These are phyloP conservation scores for Prionailurus bengalensis DNA, from an alignment of 2,113 vertebrate genomes.

Conservation along the genomic window DNA sequence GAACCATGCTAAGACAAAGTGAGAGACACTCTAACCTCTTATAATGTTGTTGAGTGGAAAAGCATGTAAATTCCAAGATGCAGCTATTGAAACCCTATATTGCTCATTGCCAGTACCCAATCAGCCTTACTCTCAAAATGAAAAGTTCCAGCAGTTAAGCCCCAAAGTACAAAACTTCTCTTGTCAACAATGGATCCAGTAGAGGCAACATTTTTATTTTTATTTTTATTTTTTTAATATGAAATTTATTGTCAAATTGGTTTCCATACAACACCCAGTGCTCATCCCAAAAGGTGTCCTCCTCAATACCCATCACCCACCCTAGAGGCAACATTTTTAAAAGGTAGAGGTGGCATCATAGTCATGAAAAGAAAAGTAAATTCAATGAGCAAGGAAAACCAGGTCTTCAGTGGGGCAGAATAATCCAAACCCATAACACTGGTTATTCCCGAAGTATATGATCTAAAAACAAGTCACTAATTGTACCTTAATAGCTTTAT, in stretches of 20 bases:
- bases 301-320: too few relatives aligned
- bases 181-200: background rate
- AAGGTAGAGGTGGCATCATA: background rate
- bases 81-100: conserved; percentile 13
- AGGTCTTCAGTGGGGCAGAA: background rate
- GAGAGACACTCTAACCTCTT: background rate
- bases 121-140: background rate
- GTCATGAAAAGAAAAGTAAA: conserved; percentile 31
- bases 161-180: conserved; percentile 15
- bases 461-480: conserved; percentile 52
- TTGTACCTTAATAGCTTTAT: background rate
- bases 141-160: background rate
- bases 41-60: background rate
- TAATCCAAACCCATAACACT: conserved; percentile 19
- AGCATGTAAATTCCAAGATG: background rate
- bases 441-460: conserved; percentile 21
- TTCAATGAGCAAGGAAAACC: background rate
- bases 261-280: too few relatives aligned
- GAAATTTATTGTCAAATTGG: too few relatives aligned
- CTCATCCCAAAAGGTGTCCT: too few relatives aligned
- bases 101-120: background rate
- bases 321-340: conserved; percentile 35
- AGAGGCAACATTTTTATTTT: conserved; percentile 28
- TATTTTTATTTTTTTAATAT: background rate
- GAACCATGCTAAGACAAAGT: background rate